Percentiles rank a stretch among this genome's conserved stretches.
phyloP scores from a whole-genome alignment of 2,797 vertebrate species.

The Pseudomugil gertrudae region DNA sequence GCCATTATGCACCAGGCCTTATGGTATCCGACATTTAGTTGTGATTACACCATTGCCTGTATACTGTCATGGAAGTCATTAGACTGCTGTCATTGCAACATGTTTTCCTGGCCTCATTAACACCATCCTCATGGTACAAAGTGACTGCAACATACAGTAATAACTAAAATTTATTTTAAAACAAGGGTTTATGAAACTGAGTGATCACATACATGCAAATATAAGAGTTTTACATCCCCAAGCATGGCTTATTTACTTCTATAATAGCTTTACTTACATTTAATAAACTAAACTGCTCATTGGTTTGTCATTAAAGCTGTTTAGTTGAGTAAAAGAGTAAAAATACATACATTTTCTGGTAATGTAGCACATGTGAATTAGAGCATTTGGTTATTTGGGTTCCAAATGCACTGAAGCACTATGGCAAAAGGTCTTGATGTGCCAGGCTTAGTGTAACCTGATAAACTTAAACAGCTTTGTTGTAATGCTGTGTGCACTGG shows the following conservation, averaged over 20 bases:
- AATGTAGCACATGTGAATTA: neutral
- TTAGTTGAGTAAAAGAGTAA: neutral
- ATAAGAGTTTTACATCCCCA: neutral
- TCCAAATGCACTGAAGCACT: neutral
- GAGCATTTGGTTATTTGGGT: neutral
- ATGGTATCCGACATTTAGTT: slow-evolving; percentile 84
- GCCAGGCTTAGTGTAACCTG: neutral
- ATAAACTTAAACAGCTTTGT: neutral
- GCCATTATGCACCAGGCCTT: slow-evolving; percentile 81
- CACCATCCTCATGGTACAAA: slow-evolving; percentile 58
- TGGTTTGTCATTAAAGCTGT: neutral
- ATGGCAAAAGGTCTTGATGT: neutral
- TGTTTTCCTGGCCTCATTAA: slow-evolving; percentile 80
- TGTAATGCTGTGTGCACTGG: neutral
- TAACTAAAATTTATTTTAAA: slow-evolving; percentile 14
- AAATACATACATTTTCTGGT: neutral
- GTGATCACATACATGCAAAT: too few species aligned
- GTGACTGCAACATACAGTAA: slow-evolving; percentile 35
- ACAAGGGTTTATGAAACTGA: too few species aligned
- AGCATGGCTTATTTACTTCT: neutral
- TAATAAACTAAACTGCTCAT: neutral
- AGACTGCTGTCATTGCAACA: slow-evolving; percentile 82
- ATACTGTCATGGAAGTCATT: slow-evolving; percentile 83
- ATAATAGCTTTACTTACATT: too few species aligned
- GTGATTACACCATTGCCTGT: slow-evolving; percentile 82